Evolutionary conservation across 2,888 invertebrate species (phyloP).

Genomic region (Xestia xanthographa): DNA sequence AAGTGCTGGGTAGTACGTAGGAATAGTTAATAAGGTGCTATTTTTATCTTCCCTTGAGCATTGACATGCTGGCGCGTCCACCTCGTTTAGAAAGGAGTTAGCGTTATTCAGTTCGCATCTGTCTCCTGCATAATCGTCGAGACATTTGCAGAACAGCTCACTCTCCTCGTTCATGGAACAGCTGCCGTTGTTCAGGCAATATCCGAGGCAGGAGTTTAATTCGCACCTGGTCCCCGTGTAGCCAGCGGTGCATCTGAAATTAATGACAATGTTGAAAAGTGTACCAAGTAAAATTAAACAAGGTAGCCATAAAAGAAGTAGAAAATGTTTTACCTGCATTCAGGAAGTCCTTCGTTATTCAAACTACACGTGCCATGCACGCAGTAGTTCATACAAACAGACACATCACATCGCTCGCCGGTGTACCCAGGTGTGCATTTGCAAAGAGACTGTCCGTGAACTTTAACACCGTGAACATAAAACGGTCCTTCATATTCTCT

Average conservation of each 20-base stretch:
- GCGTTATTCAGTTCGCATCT: too few species aligned
- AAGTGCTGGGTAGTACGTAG: too few species aligned
- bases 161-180: too few species aligned
- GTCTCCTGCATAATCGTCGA: too few species aligned
- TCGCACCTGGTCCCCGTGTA: too few species aligned
- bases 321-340: background rate
- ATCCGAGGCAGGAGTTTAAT: too few species aligned
- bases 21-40: too few species aligned
- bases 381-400: constrained; percentile 5
- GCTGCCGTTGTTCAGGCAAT: too few species aligned
- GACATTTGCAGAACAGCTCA: too few species aligned
- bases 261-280: background rate
- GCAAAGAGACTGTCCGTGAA: background rate
- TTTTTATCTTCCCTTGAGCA: too few species aligned
- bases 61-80: too few species aligned
- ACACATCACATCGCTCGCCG: constrained; percentile 5
- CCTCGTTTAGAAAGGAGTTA: too few species aligned
- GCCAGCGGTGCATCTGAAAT: background rate
- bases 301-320: background rate
- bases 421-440: background rate
- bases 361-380: background rate
- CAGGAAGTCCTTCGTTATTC: background rate
- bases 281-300: background rate
- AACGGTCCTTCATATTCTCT: background rate
- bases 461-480: background rate